phyloP scores from a whole-genome alignment of 1,140 invertebrate species.

The Calephelis nemesis region DNA sequence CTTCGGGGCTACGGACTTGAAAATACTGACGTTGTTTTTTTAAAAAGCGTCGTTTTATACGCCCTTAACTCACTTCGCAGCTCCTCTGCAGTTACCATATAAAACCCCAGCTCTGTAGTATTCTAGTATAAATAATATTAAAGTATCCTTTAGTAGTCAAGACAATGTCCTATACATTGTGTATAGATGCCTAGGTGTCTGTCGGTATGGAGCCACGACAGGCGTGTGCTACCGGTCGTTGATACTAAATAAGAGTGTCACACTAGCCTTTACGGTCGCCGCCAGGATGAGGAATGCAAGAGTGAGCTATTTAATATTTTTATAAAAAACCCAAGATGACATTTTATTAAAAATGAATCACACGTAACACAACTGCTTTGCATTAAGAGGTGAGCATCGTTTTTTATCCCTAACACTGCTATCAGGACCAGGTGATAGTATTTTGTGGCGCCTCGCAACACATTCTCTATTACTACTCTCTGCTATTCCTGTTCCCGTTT shows the following conservation, averaged over 20 bases:
- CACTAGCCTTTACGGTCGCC: slow-evolving; percentile 62
- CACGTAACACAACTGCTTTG: no score
- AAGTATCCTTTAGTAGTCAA: slow-evolving; percentile 2
- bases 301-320: slow-evolving; percentile 20
- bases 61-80: no score
- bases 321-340: not conserved
- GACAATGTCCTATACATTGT: slow-evolving; percentile 21
- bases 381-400: no score
- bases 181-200: slow-evolving; percentile 21
- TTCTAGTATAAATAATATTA: slow-evolving; percentile 13
- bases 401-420: no score
- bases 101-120: not conserved
- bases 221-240: slow-evolving; percentile 60
- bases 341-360: no score
- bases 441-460: no score
- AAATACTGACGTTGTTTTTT: no score
- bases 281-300: slow-evolving; percentile 39
- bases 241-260: slow-evolving; percentile 74
- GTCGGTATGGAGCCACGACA: slow-evolving; percentile 38
- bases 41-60: no score
- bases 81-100: not conserved
- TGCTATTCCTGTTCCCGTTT: no score
- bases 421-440: no score
- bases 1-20: no score
- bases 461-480: no score